Evolutionary conservation across 2,888 invertebrate species (phyloP).

Genomic region (Drosophila nr. perissopoda): DNA sequence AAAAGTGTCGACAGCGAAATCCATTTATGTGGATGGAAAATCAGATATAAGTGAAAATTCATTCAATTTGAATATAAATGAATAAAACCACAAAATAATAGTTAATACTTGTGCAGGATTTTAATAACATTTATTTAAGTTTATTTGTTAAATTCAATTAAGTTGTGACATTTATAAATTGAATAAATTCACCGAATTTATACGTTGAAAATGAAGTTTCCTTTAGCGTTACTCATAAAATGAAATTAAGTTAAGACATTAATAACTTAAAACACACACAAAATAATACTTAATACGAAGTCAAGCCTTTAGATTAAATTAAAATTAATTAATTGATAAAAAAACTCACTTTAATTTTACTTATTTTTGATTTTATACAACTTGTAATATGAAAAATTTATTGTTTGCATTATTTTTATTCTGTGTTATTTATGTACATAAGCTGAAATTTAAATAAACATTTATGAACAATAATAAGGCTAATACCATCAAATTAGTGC

Average conservation of each 20-base stretch:
- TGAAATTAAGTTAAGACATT: neutral
- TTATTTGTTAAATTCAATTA: neutral
- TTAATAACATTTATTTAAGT: neutral
- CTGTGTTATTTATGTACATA: neutral
- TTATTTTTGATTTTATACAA: neutral
- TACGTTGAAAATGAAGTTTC: neutral
- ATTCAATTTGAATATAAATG: neutral
- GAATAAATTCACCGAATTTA: neutral
- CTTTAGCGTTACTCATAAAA: neutral
- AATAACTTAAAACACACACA: neutral
- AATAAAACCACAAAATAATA: neutral
- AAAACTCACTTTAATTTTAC: neutral
- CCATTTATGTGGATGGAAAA: neutral
- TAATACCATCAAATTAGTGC: neutral
- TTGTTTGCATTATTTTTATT: neutral
- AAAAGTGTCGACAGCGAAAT: slow-evolving; percentile 7
- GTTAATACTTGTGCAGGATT: neutral
- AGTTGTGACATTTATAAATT: neutral
- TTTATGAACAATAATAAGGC: neutral
- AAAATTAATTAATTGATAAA: neutral
- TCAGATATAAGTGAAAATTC: neutral
- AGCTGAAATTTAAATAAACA: neutral
- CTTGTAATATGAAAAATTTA: accelerated
- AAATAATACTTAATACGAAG: neutral
- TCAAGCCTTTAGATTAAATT: neutral